Conservation (phyloP, 2,888 invertebrate genomes). For the Rhorus exstirpatorius region DNA sequence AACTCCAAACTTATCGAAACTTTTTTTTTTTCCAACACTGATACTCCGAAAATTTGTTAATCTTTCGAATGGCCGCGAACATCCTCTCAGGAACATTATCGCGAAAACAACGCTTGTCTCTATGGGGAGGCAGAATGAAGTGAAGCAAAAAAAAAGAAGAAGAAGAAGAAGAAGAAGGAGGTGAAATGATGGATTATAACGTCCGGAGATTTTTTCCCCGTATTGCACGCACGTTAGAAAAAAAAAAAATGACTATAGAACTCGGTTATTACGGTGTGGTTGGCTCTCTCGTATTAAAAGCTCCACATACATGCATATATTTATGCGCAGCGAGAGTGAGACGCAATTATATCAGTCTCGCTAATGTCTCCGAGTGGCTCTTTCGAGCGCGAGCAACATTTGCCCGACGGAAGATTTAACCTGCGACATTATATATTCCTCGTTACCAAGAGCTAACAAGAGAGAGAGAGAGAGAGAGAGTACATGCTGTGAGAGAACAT, state of each 20-base stretch:
- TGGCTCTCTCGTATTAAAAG: constrained; percentile 40
- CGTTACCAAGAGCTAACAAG: constrained; percentile 55
- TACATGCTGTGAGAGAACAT: constrained; percentile 48
- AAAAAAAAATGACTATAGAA: constrained; percentile 41
- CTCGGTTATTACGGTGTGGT: constrained; percentile 47
- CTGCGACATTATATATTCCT: constrained; percentile 71
- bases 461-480: constrained; percentile 53
- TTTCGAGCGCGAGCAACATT: constrained; percentile 66
- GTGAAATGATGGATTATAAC: constrained; percentile 56
- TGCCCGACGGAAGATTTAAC: constrained; percentile 74
- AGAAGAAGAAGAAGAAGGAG: too few relatives aligned
- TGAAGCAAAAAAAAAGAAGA: constrained; percentile 26
- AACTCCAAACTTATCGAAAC: too few relatives aligned
- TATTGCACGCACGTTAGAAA: neutral
- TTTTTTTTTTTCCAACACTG: too few relatives aligned
- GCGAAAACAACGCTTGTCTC: constrained; percentile 36
- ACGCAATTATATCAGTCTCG: constrained; percentile 69
- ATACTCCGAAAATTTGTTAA: too few relatives aligned
- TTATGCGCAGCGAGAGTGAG: constrained; percentile 50
- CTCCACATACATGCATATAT: constrained; percentile 20
- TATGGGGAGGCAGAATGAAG: neutral
- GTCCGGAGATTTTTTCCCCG: constrained; percentile 51
- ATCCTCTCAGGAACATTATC: neutral
- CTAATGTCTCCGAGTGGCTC: constrained; percentile 71
- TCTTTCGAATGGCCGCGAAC: too few relatives aligned